Percentiles rank a stretch among this genome's conserved stretches.
phyloP scores from a whole-genome alignment of 2,888 invertebrate genomes.

The Arctia plantaginis region DNA sequence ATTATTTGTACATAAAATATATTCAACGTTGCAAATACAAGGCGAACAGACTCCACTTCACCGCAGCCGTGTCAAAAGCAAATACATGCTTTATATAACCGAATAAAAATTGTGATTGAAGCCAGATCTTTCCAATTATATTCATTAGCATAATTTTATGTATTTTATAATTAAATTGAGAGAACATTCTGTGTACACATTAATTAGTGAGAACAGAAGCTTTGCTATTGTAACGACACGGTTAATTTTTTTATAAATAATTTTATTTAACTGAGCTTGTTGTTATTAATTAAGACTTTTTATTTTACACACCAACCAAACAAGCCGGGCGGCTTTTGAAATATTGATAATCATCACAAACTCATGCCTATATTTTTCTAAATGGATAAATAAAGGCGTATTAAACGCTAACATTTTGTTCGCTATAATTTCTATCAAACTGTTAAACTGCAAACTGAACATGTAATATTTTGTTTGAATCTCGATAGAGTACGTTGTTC shows the following conservation, averaged over 20 bases:
- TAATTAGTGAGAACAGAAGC: slow-evolving; percentile 29
- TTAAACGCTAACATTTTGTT: too few species aligned
- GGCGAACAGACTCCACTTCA: too few species aligned
- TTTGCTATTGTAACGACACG: slow-evolving; percentile 10
- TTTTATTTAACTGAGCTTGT: slow-evolving; percentile 33
- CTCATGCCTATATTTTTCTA: background rate
- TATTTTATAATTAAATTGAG: slow-evolving; percentile 47
- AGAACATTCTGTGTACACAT: slow-evolving; percentile 27
- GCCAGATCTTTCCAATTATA: slow-evolving; percentile 49
- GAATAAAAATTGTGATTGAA: slow-evolving; percentile 34
- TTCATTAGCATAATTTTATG: slow-evolving; percentile 42
- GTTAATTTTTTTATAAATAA: slow-evolving; percentile 27
- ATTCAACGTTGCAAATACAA: background rate
- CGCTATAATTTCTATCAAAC: too few species aligned
- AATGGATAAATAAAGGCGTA: too few species aligned
- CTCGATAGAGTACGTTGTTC: too few species aligned
- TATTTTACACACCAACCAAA: background rate
- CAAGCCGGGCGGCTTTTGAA: too few species aligned
- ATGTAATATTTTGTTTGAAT: too few species aligned
- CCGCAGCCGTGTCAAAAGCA: background rate
- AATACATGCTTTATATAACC: background rate
- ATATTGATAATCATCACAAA: too few species aligned
- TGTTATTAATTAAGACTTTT: background rate
- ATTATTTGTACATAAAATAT: background rate
- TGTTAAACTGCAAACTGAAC: too few species aligned